Conservation (phyloP, 1,140 invertebrate genomes). For the Geopemphigus sp. region DNA sequence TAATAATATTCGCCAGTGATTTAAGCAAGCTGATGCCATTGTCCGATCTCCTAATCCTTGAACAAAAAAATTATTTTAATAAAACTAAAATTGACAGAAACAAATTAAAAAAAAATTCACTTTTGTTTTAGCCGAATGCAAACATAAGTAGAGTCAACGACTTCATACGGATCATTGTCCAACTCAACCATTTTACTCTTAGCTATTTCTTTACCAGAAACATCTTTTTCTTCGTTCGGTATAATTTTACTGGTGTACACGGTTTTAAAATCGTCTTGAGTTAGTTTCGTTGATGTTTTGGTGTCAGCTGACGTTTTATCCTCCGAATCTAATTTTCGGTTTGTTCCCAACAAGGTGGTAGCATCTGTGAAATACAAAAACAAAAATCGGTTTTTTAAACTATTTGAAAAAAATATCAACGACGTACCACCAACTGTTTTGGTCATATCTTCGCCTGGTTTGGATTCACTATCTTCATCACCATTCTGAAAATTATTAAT, state of each 20-base stretch:
- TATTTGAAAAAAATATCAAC: not conserved
- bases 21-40: not conserved
- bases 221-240: not conserved
- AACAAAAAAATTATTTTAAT: not conserved
- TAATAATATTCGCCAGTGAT: slow-evolving; percentile 1
- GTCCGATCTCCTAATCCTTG: not conserved
- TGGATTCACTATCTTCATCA: not conserved
- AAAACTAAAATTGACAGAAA: not conserved
- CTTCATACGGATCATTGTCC: slow-evolving; percentile 56
- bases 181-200: not conserved
- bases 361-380: slow-evolving; percentile 15
- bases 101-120: slow-evolving; percentile 55
- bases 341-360: slow-evolving; percentile 41
- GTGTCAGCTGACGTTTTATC: slow-evolving; percentile 19
- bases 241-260: not conserved
- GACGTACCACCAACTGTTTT: slow-evolving; percentile 43
- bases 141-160: slow-evolving; percentile 68
- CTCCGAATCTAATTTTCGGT: not conserved
- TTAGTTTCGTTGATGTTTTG: not conserved
- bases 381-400: not conserved
- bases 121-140: slow-evolving; percentile 68
- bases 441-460: not conserved
- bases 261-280: slow-evolving; percentile 30
- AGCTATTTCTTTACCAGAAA: not conserved
- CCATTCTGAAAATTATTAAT: slow-evolving; percentile 21